Evolutionary conservation across 2,113 vertebrate genomes (phyloP), one percentile per base, ranked within the genome.

Genomic region (Conger conger): DNA sequence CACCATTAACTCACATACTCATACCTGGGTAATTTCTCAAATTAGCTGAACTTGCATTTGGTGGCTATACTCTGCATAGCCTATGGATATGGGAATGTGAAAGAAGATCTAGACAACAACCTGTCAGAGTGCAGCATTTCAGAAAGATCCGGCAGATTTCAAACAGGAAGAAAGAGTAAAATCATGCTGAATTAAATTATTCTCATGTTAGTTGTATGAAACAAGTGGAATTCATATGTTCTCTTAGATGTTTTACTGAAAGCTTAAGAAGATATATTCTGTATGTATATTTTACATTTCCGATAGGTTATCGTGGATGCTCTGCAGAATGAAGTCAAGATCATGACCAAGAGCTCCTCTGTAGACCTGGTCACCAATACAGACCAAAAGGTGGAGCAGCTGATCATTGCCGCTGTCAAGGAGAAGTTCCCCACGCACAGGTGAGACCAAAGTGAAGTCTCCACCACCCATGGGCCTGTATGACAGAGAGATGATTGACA

Each of bases 331-430:
- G 95, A 98, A 88, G 89, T 96, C 90, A 94, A 92, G 82, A 86
- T 99, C 87, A 98, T 96, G 96, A 93, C 95, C 27, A 99, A 99
- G 94, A 98, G 97, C 80, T 98, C 96, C 1, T 96, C 96, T 0
- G 97, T 96, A 16, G 98, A 99, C 92, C 88, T 99, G 83, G 98
- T 99, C 85, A 99, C 98, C 23, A 95, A 95, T 85, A 99, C 98
- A 0, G 98, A 99, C 91, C 97, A 99, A 91, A 97, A 96, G 92
- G 97, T 99, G 88, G 98, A 99, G 94, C 93, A 96, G 45, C 97
- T 99, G 91, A 96, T 99, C 86, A 94, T 99, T 85, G 94, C 95
- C 63, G 95, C 94, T 42, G 94, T 99, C 92, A 97, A 95, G 90
- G 95, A 97, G 86, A 99, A 97, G 84, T 99, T 97, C 89, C 97